These are phyloP conservation scores for Engraulis encrasicolus DNA, from an alignment of 2,113 vertebrate species.

Conservation along the genomic window DNA sequence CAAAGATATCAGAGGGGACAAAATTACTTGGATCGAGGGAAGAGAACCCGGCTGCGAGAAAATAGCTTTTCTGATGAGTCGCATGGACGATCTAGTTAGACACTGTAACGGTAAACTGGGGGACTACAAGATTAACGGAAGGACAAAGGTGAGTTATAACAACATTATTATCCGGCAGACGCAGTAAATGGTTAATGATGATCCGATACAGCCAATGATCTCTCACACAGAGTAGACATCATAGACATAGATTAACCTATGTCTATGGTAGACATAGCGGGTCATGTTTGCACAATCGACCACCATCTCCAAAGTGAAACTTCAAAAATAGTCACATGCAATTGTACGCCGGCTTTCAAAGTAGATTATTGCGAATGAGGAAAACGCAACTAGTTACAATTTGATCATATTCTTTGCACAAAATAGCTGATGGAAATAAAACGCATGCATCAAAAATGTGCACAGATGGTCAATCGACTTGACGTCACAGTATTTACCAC, in stretches of 20 bases:
- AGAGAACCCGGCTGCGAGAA: conserved; percentile 83
- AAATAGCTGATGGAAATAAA: neutral
- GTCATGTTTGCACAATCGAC: neutral
- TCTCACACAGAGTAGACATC: neutral
- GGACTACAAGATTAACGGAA: conserved; percentile 86
- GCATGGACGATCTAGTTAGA: conserved; percentile 88
- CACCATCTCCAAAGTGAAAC: neutral
- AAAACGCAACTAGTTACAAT: neutral
- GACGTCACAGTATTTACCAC: conserved; percentile 11
- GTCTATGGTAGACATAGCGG: neutral
- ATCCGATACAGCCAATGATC: neutral
- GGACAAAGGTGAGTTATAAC: conserved; percentile 84
- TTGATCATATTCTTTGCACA: neutral
- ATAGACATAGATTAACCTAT: too few species aligned
- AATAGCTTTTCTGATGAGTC: conserved; percentile 85
- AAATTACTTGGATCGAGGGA: conserved; percentile 89
- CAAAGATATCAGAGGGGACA: conserved; percentile 86
- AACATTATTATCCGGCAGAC: neutral
- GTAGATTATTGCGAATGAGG: neutral
- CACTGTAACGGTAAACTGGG: conserved; percentile 87
- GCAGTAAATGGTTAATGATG: neutral
- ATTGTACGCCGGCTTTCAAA: neutral
- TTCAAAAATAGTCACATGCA: conserved; percentile 1
- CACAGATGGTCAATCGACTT: neutral
- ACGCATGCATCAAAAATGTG: neutral